phyloP scores from a whole-genome alignment of 2,113 vertebrate species.

The Epinephelus lanceolatus region DNA sequence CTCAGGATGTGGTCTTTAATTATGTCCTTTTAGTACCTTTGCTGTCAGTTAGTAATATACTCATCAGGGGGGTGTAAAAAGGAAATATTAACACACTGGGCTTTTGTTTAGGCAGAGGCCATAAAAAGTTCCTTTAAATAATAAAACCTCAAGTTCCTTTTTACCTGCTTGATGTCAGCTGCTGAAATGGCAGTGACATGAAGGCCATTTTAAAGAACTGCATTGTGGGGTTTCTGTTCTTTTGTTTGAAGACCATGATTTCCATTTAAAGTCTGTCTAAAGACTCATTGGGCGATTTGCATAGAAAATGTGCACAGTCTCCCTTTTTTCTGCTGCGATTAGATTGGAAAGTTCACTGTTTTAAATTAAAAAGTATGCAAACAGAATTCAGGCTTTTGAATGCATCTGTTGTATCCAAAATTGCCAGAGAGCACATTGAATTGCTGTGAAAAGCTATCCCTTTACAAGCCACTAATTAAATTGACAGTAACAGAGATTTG shows the following conservation, averaged over 20 bases:
- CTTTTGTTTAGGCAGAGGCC: neutral
- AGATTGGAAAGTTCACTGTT: slow-evolving; percentile 27
- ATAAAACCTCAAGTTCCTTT: slow-evolving; percentile 6
- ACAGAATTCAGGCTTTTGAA: slow-evolving; percentile 27
- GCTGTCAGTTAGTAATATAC: slow-evolving; percentile 16
- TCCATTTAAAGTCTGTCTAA: slow-evolving; percentile 6
- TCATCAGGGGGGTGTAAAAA: slow-evolving; percentile 14
- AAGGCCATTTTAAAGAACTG: slow-evolving; percentile 4
- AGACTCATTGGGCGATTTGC: slow-evolving; percentile 32
- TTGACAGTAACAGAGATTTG: slow-evolving; percentile 52
- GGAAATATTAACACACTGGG: slow-evolving; percentile 10
- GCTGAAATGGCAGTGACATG: slow-evolving; percentile 7
- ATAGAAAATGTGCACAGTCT: slow-evolving; percentile 19
- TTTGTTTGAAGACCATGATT: neutral
- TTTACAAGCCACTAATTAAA: slow-evolving; percentile 63
- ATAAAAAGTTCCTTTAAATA: slow-evolving; percentile 18
- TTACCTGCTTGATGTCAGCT: slow-evolving; percentile 18
- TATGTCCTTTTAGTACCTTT: slow-evolving; percentile 35
- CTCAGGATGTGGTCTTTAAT: slow-evolving; percentile 15
- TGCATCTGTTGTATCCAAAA: slow-evolving; percentile 19
- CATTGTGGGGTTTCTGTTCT: neutral
- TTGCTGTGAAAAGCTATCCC: slow-evolving; percentile 24
- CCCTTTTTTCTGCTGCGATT: slow-evolving; percentile 18
- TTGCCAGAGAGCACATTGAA: slow-evolving; percentile 9
- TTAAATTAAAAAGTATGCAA: slow-evolving; percentile 39